Evolutionary conservation across 2,888 invertebrate genomes (phyloP).

Genomic region (Erynnis tages): DNA sequence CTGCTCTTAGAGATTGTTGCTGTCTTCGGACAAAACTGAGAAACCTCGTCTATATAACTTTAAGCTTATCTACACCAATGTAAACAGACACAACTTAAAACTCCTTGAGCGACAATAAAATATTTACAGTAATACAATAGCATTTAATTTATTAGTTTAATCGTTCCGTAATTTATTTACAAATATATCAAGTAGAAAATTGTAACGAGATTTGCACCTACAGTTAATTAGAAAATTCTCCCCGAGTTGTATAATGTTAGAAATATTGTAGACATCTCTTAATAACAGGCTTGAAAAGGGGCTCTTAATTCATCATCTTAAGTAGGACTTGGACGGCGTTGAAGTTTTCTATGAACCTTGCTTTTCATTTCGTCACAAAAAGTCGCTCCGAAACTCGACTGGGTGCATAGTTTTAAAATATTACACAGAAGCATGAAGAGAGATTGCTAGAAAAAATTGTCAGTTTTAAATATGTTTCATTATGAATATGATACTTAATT

Average conservation of each 20-base stretch:
- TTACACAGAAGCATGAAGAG: slow-evolving; percentile 11
- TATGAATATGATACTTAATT: background rate
- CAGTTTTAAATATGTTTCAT: background rate
- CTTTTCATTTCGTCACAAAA: slow-evolving; percentile 26
- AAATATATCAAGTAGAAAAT: slow-evolving; percentile 4
- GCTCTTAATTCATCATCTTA: slow-evolving; percentile 29
- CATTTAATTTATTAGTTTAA: background rate
- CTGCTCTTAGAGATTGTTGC: slow-evolving; percentile 50
- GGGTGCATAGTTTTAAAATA: slow-evolving; percentile 21
- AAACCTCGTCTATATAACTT: too few species aligned
- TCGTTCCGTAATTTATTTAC: too few species aligned
- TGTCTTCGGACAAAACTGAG: slow-evolving; percentile 55
- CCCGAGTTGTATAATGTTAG: slow-evolving; percentile 12
- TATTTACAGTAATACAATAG: background rate
- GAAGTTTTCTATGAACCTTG: slow-evolving; percentile 25
- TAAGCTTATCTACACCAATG: background rate
- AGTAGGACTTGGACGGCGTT: slow-evolving; percentile 26
- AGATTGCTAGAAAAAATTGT: background rate
- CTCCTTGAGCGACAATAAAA: background rate
- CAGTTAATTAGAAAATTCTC: slow-evolving; percentile 16
- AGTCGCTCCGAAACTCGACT: slow-evolving; percentile 17
- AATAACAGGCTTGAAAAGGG: slow-evolving; percentile 27
- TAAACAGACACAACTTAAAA: background rate
- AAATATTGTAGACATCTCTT: slow-evolving; percentile 28
- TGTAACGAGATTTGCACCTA: background rate